Conservation (phyloP, 2,113 vertebrate genomes). For the Cygnus atratus region DNA sequence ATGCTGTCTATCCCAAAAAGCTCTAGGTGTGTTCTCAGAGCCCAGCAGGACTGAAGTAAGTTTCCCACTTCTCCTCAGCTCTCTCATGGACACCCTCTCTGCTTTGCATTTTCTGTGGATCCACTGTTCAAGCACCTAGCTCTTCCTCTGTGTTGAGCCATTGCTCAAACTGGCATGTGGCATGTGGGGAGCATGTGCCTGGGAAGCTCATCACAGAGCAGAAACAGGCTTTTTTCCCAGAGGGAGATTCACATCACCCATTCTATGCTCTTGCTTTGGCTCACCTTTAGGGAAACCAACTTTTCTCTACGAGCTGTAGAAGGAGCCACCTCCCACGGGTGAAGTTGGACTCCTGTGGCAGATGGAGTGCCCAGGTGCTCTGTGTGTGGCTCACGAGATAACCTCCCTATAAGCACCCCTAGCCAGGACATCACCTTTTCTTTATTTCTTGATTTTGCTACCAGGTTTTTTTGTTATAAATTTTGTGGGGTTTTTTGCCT, state of each 20-base stretch:
- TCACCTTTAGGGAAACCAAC: neutral
- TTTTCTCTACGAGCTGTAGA: neutral
- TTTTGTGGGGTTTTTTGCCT: neutral
- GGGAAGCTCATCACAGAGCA: accelerated
- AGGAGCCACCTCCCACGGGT: accelerated
- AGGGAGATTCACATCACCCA: neutral
- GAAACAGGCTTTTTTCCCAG: neutral
- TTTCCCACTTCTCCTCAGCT: neutral
- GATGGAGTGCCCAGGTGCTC: neutral
- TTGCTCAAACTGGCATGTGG: accelerated
- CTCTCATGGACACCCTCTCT: neutral
- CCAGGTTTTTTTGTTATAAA: neutral
- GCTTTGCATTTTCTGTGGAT: neutral
- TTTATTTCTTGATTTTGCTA: neutral
- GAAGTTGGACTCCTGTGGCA: neutral
- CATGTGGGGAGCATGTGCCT: accelerated
- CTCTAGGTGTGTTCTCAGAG: neutral
- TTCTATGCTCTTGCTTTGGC: neutral
- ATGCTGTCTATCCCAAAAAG: neutral
- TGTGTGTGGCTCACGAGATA: accelerated
- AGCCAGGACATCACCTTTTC: neutral
- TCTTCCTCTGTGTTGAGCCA: neutral
- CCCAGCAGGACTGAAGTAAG: neutral
- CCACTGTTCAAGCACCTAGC: neutral
- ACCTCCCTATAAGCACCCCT: accelerated